Percentiles rank a stretch among this genome's conserved stretches.
Evolutionary conservation across 53 echinoderm and acorn worm genomes (phyloP).

Genomic region (Paracentrotus lividus): DNA sequence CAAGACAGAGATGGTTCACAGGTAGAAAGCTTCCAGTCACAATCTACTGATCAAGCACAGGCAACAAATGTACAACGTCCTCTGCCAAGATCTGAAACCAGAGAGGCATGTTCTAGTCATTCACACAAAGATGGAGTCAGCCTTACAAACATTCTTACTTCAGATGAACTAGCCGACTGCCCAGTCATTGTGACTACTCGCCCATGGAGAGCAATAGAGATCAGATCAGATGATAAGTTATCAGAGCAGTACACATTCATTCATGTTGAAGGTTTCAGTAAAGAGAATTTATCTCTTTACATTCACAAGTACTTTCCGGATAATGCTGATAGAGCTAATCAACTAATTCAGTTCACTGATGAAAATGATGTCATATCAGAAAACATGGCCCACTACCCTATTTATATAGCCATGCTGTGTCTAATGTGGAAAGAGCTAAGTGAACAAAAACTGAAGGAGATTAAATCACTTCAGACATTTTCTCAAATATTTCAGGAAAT

Average conservation of each 20-base stretch:
- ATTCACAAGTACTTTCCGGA: constrained; percentile 21
- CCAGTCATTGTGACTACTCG: constrained; percentile 12
- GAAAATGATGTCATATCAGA: constrained; percentile 7
- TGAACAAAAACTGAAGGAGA: neutral
- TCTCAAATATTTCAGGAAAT: constrained; percentile 45
- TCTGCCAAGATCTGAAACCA: neutral
- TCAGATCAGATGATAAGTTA: neutral
- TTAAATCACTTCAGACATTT: neutral
- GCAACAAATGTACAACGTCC: no score
- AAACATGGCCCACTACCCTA: constrained; percentile 25
- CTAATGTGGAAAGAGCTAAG: constrained; percentile 16
- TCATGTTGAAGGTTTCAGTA: constrained; percentile 12
- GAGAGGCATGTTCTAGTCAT: neutral
- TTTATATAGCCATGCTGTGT: constrained; percentile 21
- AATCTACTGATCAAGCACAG: no score
- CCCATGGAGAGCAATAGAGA: constrained; percentile 25
- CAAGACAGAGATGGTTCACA: no score
- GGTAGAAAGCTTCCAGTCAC: no score
- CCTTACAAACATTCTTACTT: neutral
- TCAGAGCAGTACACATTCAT: neutral
- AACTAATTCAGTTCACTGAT: neutral
- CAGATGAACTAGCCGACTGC: neutral
- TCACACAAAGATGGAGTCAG: neutral
- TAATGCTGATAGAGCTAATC: neutral
- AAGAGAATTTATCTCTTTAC: neutral